Conservation (phyloP, 2,888 invertebrate species). For the Caenorhabditis auriculariae region DNA sequence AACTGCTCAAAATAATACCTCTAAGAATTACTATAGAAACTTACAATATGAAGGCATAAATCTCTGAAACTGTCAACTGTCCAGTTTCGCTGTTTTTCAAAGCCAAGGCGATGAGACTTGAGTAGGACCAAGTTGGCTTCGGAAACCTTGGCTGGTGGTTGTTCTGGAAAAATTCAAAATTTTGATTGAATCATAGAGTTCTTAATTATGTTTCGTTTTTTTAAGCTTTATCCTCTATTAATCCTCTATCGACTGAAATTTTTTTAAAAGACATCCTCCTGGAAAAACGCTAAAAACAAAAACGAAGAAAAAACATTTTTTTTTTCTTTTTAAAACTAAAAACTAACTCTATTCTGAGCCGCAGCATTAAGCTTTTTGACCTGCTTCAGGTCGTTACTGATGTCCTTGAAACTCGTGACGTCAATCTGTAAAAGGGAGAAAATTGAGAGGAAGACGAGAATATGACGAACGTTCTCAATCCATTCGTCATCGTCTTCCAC, state of each 20-base stretch:
- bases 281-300: too few relatives aligned
- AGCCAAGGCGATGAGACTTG: constrained; percentile 95
- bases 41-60: constrained; percentile 97
- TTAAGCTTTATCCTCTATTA: neutral
- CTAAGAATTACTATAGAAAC: constrained; percentile 63
- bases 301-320: too few relatives aligned
- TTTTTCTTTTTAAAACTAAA: neutral
- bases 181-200: neutral
- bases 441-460: too few relatives aligned
- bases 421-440: neutral
- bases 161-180: neutral
- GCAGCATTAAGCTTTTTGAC: too few relatives aligned
- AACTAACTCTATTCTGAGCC: too few relatives aligned
- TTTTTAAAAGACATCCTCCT: too few relatives aligned
- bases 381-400: neutral
- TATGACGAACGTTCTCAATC: too few relatives aligned
- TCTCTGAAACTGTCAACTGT: constrained; percentile 93
- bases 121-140: constrained; percentile 95
- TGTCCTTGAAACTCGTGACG: neutral
- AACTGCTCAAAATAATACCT: neutral
- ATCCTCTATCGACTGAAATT: too few relatives aligned
- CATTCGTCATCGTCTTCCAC: too few relatives aligned
- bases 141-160: constrained; percentile 72
- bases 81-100: constrained; percentile 92
- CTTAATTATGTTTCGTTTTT: neutral